These are phyloP conservation scores for Cephalopterus ornatus DNA, from an alignment of 2,113 vertebrate species.

Conservation along the genomic window DNA sequence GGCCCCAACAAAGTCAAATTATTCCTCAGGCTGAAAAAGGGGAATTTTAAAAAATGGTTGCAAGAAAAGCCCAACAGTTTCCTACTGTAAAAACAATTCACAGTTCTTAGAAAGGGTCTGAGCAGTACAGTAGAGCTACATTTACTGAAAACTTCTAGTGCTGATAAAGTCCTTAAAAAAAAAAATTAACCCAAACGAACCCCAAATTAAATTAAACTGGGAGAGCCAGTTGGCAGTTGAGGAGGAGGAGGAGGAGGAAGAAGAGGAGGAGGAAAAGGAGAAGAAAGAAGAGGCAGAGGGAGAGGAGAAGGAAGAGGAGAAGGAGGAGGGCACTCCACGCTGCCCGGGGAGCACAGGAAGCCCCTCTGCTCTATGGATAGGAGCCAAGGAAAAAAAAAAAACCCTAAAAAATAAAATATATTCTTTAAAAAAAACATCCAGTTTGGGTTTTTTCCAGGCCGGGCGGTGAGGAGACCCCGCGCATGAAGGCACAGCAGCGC, in stretches of 20 bases:
- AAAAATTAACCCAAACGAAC: neutral
- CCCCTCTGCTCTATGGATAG: neutral
- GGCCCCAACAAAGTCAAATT: neutral
- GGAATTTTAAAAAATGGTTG: neutral
- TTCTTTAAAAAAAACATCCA: neutral
- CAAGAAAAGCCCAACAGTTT: neutral
- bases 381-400: neutral
- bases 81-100: neutral
- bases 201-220: conserved; percentile 44
- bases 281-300: neutral
- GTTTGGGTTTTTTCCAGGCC: neutral
- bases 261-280: neutral
- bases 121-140: conserved; percentile 43
- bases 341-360: accelerated
- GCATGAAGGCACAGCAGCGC: conserved; percentile 25
- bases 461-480: neutral
- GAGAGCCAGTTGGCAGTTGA: neutral
- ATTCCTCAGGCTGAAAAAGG: conserved; percentile 20
- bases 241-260: neutral
- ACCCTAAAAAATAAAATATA: neutral
- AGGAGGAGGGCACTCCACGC: neutral
- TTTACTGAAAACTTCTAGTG: conserved; percentile 31
- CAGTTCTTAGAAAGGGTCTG: conserved; percentile 3
- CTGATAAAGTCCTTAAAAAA: neutral
- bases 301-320: neutral